Percentiles rank a stretch among this genome's conserved stretches.
Conservation (phyloP, 2,797 vertebrate genomes). For the Malacoctenus gilli region DNA sequence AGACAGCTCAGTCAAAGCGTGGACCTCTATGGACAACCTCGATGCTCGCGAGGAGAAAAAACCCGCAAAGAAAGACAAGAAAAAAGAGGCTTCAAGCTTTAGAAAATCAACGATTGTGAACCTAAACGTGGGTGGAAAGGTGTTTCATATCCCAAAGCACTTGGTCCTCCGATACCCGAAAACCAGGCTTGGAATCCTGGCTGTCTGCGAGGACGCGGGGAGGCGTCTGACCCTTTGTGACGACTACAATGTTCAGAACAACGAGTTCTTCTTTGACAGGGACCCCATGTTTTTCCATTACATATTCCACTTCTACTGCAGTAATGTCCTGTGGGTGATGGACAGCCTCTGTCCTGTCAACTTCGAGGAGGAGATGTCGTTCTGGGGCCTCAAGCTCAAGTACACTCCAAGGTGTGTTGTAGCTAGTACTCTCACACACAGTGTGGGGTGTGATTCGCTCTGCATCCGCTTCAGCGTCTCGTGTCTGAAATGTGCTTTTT, state of each 20-base stretch:
- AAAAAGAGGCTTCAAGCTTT: slow-evolving; percentile 8
- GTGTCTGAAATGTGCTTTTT: not conserved
- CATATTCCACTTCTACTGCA: slow-evolving; percentile 90
- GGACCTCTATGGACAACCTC: slow-evolving; percentile 88
- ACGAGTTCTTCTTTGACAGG: slow-evolving; percentile 92
- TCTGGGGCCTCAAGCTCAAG: slow-evolving; percentile 89
- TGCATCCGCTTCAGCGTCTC: slow-evolving; percentile 1
- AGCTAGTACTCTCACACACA: slow-evolving; percentile 7
- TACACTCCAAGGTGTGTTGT: slow-evolving; percentile 79
- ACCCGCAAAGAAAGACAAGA: not conserved
- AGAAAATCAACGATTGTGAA: slow-evolving; percentile 78
- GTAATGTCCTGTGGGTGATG: slow-evolving; percentile 89
- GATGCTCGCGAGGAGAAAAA: slow-evolving; percentile 19
- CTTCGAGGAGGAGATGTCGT: slow-evolving; percentile 89
- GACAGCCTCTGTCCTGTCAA: slow-evolving; percentile 88
- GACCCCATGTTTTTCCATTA: slow-evolving; percentile 90
- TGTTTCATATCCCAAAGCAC: slow-evolving; percentile 84
- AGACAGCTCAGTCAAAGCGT: slow-evolving; percentile 85
- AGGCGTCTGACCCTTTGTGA: slow-evolving; percentile 88
- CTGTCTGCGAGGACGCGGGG: slow-evolving; percentile 78
- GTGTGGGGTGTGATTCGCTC: slow-evolving; percentile 8
- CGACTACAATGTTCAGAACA: slow-evolving; percentile 86
- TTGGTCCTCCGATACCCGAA: slow-evolving; percentile 80
- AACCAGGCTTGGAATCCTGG: slow-evolving; percentile 87
- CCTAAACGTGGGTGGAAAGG: slow-evolving; percentile 87